Evolutionary conservation across 53 echinoderm and acorn worm species (phyloP), one percentile per base, ranked within the genome.

Genomic region (Pentamera pediparva): DNA sequence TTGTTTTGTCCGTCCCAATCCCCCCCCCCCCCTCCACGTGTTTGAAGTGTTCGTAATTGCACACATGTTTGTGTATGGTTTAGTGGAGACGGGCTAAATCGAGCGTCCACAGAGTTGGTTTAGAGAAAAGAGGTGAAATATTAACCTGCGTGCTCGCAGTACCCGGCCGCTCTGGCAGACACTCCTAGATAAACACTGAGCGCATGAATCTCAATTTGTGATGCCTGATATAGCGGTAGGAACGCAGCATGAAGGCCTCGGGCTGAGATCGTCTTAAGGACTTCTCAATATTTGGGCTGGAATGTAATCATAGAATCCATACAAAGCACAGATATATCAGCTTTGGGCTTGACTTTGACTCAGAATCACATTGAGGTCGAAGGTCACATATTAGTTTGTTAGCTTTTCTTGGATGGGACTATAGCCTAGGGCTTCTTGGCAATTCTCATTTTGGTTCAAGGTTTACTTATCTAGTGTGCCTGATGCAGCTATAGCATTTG

Each of bases 61-160:
- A 72, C 52, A 53, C 55, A 54, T 72, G 73, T 72, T 72, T 72
- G 73, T 72, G 55, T 72, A 72, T 72, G 73, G 52, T 53, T 72
- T 72, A 72, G 73, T 72, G 73, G 35, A n/a, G n/a, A n/a, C 55
- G 19, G 52, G 37, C 52, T 33, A 72, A 72, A 54, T 72, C 73
- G 55, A 53, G 73, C 73, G 38, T 72, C 54, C 54, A 34, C 47
- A 53, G 26, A 54, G 55, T 72, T 72, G 32, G 73, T 72, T 72
- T 72, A 72, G 73, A 37, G 31, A 67, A n/a, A n/a, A 67, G 51
- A 72, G 54, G 73, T 72, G 73, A 54, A 72, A 67, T 67, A 67
- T 67, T 67, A 67, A 45, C 40, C 45, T 41, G 26, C 41, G 13
- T 19, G 40, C 37, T 25, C 30, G 37, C 37, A 41, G 41, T 13